Conservation (phyloP, 2,888 invertebrate genomes). For the Drosophila koepferae region DNA sequence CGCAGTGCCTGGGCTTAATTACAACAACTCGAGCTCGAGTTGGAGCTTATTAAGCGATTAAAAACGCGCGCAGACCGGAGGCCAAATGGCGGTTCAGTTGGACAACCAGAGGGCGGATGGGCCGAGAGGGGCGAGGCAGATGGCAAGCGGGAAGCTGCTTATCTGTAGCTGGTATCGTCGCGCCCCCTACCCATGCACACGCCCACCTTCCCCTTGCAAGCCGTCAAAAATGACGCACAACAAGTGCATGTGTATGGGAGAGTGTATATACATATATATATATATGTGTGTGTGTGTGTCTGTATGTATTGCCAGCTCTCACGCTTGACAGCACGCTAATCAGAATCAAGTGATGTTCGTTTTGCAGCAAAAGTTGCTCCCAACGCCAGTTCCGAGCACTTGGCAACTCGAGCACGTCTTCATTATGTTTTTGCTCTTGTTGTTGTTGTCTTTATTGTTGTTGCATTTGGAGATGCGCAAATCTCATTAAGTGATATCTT, state of each 20-base stretch:
- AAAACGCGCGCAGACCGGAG: constrained; percentile 48
- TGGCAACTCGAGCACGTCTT: constrained; percentile 79
- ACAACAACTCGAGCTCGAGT: constrained; percentile 47
- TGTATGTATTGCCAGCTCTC: constrained; percentile 66
- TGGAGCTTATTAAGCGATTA: constrained; percentile 75
- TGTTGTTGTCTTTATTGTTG: constrained; percentile 51
- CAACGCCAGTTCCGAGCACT: constrained; percentile 54
- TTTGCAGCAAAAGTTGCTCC: constrained; percentile 60
- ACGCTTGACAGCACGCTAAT: constrained; percentile 84
- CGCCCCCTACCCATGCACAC: constrained; percentile 8
- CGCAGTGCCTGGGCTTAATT: constrained; percentile 63
- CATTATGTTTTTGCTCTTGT: constrained; percentile 59
- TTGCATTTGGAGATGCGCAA: constrained; percentile 80
- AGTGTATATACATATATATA: constrained; percentile 36
- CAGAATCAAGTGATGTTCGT: constrained; percentile 82
- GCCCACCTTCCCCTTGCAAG: constrained; percentile 4
- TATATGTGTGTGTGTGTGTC: constrained; percentile 25
- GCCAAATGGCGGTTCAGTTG: constrained; percentile 53
- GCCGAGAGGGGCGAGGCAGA: neutral
- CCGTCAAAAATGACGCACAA: constrained; percentile 57
- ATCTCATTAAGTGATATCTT: constrained; percentile 84
- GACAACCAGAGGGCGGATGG: constrained; percentile 19
- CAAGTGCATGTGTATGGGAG: constrained; percentile 33
- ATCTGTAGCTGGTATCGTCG: constrained; percentile 72
- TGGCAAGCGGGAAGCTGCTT: constrained; percentile 44